Evolutionary conservation across 2,113 vertebrate species (phyloP).

Genomic region (Empidonax traillii): DNA sequence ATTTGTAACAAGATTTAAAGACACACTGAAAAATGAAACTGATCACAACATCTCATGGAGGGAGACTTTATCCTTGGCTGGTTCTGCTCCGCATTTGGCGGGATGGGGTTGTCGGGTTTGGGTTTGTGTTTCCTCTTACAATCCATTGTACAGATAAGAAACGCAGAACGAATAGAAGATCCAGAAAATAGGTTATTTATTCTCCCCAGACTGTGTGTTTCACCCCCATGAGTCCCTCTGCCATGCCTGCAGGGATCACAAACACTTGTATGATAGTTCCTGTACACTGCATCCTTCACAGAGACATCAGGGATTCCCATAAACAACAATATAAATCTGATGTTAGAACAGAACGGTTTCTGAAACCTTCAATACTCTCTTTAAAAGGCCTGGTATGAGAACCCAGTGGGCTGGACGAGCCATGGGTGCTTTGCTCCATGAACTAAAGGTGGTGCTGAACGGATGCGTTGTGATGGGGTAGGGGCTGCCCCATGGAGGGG

Average conservation of each 20-base stretch:
- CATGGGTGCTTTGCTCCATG: fast-evolving
- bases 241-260: not conserved
- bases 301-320: not conserved
- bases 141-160: not conserved
- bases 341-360: not conserved
- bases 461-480: not conserved
- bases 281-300: not conserved
- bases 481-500: not conserved
- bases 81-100: not conserved
- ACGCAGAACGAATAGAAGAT: not conserved
- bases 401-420: not conserved
- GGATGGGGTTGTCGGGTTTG: not conserved
- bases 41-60: not conserved
- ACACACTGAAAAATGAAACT: not conserved
- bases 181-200: not conserved
- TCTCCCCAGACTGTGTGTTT: not conserved
- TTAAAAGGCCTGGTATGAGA: not conserved
- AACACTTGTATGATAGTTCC: not conserved
- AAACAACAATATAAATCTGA: not conserved
- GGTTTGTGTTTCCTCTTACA: not conserved
- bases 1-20: not conserved
- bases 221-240: not conserved
- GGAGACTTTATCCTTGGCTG: not conserved
- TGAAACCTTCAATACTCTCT: not conserved
- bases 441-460: not conserved